Conservation (phyloP, 2,888 invertebrate genomes). For the Platycheirus albimanus region DNA sequence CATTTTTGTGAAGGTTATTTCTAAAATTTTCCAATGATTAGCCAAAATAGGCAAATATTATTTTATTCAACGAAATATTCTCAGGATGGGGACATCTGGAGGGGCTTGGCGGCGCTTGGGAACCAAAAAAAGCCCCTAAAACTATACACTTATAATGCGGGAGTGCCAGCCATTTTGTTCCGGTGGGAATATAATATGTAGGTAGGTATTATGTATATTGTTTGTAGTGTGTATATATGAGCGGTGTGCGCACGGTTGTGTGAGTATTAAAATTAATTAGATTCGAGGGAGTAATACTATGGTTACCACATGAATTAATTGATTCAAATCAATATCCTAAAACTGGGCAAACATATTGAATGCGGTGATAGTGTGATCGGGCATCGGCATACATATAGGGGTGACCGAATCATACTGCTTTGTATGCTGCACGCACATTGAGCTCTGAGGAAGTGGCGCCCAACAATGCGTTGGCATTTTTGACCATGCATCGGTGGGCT, state of each 20-base stretch:
- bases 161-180: constrained; percentile 71
- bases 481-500: constrained; percentile 50
- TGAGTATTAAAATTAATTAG: constrained; percentile 83
- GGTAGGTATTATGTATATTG: no score
- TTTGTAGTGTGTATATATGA: constrained; percentile 28
- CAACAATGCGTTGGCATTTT: constrained; percentile 67
- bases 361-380: constrained; percentile 62
- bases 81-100: background rate
- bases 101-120: background rate
- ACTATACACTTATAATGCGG: constrained; percentile 75
- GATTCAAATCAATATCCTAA: constrained; percentile 83
- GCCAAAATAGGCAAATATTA: constrained; percentile 75
- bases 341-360: constrained; percentile 77
- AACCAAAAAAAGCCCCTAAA: background rate
- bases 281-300: constrained; percentile 82
- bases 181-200: constrained; percentile 74
- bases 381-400: constrained; percentile 53
- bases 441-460: constrained; percentile 30
- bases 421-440: no score
- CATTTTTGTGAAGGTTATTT: constrained; percentile 72
- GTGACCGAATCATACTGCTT: constrained; percentile 21
- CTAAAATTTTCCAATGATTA: constrained; percentile 75
- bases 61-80: constrained; percentile 64
- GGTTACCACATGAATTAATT: constrained; percentile 82
- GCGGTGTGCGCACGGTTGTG: constrained; percentile 65